Percentiles rank a stretch among this genome's conserved stretches.
These are phyloP conservation scores for Darevskia nairensis DNA, from an alignment of 2,797 vertebrate genomes.

Conservation along the genomic window DNA sequence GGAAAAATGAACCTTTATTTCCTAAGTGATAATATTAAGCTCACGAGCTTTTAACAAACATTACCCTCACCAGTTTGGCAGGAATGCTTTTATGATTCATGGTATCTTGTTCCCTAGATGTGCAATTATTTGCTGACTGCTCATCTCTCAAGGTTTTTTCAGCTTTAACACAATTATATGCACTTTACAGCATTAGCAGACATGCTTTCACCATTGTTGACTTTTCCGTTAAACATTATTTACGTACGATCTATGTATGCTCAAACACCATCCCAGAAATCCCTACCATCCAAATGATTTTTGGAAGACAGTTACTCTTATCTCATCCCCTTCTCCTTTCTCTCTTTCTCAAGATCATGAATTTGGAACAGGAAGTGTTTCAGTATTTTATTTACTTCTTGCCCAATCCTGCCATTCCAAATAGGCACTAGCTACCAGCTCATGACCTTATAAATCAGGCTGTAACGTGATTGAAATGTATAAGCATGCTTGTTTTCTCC, in stretches of 20 bases:
- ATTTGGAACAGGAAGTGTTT: background rate
- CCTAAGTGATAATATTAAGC: conserved; percentile 31
- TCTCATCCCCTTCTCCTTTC: background rate
- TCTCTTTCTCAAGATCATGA: background rate
- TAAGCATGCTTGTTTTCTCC: no score
- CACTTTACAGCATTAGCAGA: background rate
- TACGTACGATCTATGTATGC: background rate
- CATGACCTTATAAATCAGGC: background rate
- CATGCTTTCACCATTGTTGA: conserved; percentile 33
- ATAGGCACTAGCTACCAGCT: background rate
- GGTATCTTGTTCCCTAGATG: conserved; percentile 48
- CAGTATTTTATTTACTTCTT: fast-evolving
- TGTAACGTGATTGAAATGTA: background rate
- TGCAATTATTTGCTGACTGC: background rate
- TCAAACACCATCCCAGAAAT: background rate
- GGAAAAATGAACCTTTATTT: conserved; percentile 35
- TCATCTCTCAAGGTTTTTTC: background rate
- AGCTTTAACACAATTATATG: conserved; percentile 2
- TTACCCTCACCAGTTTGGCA: conserved; percentile 65
- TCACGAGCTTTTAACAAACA: conserved; percentile 31
- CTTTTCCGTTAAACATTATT: conserved; percentile 12
- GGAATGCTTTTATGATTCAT: conserved; percentile 2
- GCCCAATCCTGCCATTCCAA: background rate
- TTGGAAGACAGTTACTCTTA: conserved; percentile 43
- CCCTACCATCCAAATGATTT: background rate